phyloP scores from a whole-genome alignment of 2,797 vertebrate genomes.

The Pantherophis alleghaniensis region DNA sequence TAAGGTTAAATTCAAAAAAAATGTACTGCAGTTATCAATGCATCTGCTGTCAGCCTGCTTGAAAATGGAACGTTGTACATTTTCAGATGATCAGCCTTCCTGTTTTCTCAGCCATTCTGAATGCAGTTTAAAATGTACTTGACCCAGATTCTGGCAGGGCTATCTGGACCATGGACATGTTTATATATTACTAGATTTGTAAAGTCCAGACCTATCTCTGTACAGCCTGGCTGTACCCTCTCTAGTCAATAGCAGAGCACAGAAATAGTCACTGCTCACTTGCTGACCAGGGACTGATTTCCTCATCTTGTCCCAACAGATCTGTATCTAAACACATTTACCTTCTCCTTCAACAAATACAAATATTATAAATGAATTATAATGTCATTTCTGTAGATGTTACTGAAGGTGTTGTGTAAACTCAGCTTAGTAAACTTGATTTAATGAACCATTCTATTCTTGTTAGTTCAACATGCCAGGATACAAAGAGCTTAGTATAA shows the following conservation, averaged over 20 bases:
- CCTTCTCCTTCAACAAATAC: neutral
- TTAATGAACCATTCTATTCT: neutral
- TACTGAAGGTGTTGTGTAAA: neutral
- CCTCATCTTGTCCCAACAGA: neutral
- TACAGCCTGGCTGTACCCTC: neutral
- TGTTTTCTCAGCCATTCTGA: neutral
- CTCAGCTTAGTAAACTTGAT: neutral
- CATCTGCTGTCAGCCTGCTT: slow-evolving; percentile 28
- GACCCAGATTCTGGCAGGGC: neutral
- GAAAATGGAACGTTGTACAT: neutral
- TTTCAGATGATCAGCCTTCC: neutral
- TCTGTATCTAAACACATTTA: neutral
- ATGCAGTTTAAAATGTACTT: neutral
- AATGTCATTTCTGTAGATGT: neutral
- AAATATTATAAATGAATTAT: neutral
- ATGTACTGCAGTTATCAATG: slow-evolving; percentile 43
- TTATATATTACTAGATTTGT: neutral
- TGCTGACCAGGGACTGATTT: neutral
- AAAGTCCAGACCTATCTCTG: neutral
- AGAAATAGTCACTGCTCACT: neutral
- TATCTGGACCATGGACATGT: neutral
- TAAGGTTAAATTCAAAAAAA: slow-evolving; percentile 25
- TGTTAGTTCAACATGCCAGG: neutral
- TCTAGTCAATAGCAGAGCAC: neutral
- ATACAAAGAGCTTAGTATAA: neutral